These are phyloP conservation scores for Lasioglossum figueresi DNA, from an alignment of 2,888 invertebrate species.

Conservation along the genomic window DNA sequence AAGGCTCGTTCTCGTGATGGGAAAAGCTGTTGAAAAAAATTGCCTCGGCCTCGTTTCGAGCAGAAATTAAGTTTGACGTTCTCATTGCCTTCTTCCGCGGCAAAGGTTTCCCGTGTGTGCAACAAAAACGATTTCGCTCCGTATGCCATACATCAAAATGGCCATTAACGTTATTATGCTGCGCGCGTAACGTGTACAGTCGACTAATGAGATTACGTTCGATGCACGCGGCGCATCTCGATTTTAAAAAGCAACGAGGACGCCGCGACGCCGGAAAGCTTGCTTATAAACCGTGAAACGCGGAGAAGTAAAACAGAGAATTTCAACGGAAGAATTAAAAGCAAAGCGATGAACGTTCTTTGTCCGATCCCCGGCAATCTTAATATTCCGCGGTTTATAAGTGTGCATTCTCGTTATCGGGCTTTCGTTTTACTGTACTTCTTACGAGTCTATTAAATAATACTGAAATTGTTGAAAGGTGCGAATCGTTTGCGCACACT, in stretches of 20 bases:
- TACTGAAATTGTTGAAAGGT: too few species aligned
- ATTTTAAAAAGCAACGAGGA: not conserved
- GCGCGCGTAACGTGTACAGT: not conserved
- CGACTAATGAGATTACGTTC: slow-evolving; percentile 13
- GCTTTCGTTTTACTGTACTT: not conserved
- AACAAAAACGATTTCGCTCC: not conserved
- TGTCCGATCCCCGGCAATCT: not conserved
- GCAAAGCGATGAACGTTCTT: not conserved
- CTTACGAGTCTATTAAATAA: not conserved
- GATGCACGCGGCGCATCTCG: not conserved
- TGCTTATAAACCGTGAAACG: not conserved
- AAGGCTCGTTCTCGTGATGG: slow-evolving; percentile 29
- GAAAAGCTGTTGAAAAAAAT: slow-evolving; percentile 31
- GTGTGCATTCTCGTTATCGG: too few species aligned
- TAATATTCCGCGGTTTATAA: not conserved
- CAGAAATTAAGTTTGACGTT: slow-evolving; percentile 20
- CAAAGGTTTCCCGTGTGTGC: not conserved
- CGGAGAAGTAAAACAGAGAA: not conserved
- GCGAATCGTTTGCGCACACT: not conserved
- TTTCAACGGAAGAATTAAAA: not conserved
- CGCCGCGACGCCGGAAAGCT: not conserved
- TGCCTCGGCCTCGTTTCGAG: slow-evolving; percentile 16
- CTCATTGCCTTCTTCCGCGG: slow-evolving; percentile 7
- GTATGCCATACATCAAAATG: slow-evolving; percentile 6
- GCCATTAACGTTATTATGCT: slow-evolving; percentile 16